phyloP scores from a whole-genome alignment of 2,888 invertebrate genomes.

The Thereva unica region DNA sequence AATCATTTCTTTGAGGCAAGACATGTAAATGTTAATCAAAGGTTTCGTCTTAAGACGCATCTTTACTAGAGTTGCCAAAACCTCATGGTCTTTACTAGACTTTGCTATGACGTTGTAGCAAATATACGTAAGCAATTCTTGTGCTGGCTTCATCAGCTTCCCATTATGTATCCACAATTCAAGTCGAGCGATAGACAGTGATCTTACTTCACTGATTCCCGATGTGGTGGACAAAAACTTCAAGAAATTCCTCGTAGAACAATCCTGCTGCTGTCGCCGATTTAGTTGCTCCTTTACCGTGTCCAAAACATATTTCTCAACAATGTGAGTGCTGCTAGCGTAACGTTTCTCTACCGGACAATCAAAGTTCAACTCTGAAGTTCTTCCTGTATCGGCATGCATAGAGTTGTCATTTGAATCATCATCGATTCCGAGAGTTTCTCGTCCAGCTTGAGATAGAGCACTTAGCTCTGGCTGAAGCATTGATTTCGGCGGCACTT shows the following conservation, averaged over 20 bases:
- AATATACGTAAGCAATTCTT: constrained; percentile 87
- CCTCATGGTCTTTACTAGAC: constrained; percentile 69
- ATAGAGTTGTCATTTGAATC: constrained; percentile 58
- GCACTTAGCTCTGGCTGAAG: constrained; percentile 47
- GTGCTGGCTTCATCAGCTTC: constrained; percentile 88
- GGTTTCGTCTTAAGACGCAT: constrained; percentile 93
- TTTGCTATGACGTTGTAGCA: constrained; percentile 85
- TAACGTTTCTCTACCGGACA: constrained; percentile 64
- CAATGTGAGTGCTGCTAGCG: constrained; percentile 51
- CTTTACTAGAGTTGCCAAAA: constrained; percentile 83
- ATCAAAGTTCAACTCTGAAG: constrained; percentile 57
- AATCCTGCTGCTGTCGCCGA: constrained; percentile 81
- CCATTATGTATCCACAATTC: constrained; percentile 96
- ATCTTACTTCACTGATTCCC: constrained; percentile 77
- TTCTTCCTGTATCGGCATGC: constrained; percentile 56
- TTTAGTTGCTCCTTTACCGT: constrained; percentile 86
- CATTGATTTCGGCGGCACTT: constrained; percentile 50
- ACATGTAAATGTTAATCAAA: constrained; percentile 83
- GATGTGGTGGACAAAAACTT: constrained; percentile 82
- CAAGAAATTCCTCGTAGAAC: constrained; percentile 86
- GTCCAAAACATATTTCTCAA: constrained; percentile 80
- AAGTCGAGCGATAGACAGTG: constrained; percentile 62
- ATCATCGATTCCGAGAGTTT: constrained; percentile 57
- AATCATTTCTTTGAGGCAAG: constrained; percentile 89
- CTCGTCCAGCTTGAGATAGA: constrained; percentile 42